These are phyloP conservation scores for Phengaris arion DNA, from an alignment of 2,888 invertebrate genomes.

Conservation along the genomic window DNA sequence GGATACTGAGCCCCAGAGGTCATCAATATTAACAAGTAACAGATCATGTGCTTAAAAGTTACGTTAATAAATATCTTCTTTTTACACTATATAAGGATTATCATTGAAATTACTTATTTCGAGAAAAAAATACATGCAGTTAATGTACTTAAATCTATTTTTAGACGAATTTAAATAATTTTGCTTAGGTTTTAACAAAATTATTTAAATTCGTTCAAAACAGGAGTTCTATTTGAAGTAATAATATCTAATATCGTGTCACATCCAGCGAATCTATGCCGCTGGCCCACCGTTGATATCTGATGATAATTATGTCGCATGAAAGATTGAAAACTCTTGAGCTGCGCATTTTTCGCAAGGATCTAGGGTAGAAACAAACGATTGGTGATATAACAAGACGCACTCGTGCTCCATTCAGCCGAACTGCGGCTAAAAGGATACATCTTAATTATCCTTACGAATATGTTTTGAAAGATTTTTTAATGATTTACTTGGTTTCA, in stretches of 20 bases:
- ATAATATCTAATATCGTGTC: background rate
- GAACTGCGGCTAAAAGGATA: constrained; percentile 22
- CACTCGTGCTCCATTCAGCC: constrained; percentile 39
- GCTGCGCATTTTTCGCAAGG: constrained; percentile 52
- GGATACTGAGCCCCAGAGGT: too few species aligned
- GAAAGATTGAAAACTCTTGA: constrained; percentile 68
- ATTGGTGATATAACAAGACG: constrained; percentile 42
- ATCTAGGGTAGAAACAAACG: constrained; percentile 44
- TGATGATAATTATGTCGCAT: constrained; percentile 70
- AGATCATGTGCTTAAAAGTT: too few species aligned
- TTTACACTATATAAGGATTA: too few species aligned
- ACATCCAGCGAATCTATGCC: constrained; percentile 40
- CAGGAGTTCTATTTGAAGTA: too few species aligned
- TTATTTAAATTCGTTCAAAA: too few species aligned
- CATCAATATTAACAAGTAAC: too few species aligned
- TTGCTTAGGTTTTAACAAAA: too few species aligned
- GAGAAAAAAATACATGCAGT: too few species aligned
- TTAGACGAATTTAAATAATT: too few species aligned
- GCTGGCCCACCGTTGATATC: constrained; percentile 54
- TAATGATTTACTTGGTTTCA: background rate
- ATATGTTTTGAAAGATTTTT: background rate
- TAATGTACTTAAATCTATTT: too few species aligned
- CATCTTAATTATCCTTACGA: constrained; percentile 11
- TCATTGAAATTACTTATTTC: too few species aligned
- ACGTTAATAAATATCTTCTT: too few species aligned